Percentiles rank a stretch among this genome's conserved stretches.
phyloP scores from a whole-genome alignment of 2,888 invertebrate genomes.

The Lysandra bellargus region DNA sequence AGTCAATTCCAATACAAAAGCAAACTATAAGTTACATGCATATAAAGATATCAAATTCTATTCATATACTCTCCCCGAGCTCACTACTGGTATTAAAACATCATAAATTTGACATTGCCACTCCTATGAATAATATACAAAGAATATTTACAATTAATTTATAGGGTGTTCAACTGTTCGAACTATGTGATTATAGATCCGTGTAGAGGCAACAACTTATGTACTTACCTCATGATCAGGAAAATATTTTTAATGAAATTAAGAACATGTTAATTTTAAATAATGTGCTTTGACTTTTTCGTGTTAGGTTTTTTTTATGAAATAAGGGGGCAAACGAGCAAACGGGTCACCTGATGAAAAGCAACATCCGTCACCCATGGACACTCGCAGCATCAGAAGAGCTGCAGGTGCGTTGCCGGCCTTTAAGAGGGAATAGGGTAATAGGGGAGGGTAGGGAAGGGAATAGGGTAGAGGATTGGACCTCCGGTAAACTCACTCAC shows the following conservation, averaged over 20 bases:
- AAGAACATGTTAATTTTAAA: no score
- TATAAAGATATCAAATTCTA: conserved; percentile 1
- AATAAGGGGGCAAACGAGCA: no score
- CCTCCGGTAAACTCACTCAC: no score
- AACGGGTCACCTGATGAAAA: no score
- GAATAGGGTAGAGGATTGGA: no score
- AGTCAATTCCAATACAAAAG: neutral
- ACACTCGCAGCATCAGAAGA: no score
- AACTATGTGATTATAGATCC: neutral
- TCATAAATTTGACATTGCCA: conserved; percentile 23
- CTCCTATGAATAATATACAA: neutral
- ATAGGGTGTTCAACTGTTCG: conserved; percentile 16
- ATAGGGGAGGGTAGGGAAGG: no score
- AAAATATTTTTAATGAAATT: neutral
- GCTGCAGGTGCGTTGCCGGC: no score
- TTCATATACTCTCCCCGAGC: neutral
- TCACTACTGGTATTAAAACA: conserved; percentile 1
- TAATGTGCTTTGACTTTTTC: no score
- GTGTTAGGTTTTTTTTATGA: no score
- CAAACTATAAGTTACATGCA: neutral
- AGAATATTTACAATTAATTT: conserved; percentile 9
- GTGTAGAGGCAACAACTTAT: neutral
- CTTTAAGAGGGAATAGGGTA: no score
- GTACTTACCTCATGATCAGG: neutral
- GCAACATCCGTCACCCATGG: no score